Conservation (phyloP, 2,888 invertebrate genomes). For the Allygus modestus region DNA sequence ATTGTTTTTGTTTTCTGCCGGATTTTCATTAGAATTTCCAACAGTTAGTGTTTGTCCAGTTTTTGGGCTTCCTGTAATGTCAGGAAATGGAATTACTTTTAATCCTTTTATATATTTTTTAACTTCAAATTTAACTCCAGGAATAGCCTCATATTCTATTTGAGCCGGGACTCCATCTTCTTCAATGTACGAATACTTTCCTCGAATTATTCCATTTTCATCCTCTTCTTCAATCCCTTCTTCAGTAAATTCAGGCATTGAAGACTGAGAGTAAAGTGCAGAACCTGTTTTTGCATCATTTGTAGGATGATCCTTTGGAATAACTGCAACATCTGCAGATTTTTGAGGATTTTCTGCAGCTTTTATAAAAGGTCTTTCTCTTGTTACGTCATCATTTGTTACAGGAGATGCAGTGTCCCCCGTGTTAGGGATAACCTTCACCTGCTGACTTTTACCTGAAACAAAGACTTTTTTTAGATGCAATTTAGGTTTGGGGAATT, state of each 20-base stretch:
- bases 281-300: background rate
- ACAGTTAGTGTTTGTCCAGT: background rate
- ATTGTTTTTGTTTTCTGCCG: background rate
- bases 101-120: background rate
- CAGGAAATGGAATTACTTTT: background rate
- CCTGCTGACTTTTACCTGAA: background rate
- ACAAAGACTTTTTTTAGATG: too few relatives aligned
- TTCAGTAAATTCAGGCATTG: background rate
- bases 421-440: background rate
- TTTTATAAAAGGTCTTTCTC: too few relatives aligned
- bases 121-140: constrained; percentile 18
- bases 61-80: background rate
- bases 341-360: background rate
- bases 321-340: background rate
- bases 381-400: too few relatives aligned
- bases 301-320: background rate
- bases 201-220: background rate
- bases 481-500: too few relatives aligned
- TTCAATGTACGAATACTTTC: constrained; percentile 5
- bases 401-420: too few relatives aligned
- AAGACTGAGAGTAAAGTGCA: background rate
- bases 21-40: background rate
- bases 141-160: constrained; percentile 31
- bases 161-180: constrained; percentile 1
- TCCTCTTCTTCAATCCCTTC: background rate